These are phyloP conservation scores for Encarsia formosa DNA, from an alignment of 2,888 invertebrate species.

Conservation along the genomic window DNA sequence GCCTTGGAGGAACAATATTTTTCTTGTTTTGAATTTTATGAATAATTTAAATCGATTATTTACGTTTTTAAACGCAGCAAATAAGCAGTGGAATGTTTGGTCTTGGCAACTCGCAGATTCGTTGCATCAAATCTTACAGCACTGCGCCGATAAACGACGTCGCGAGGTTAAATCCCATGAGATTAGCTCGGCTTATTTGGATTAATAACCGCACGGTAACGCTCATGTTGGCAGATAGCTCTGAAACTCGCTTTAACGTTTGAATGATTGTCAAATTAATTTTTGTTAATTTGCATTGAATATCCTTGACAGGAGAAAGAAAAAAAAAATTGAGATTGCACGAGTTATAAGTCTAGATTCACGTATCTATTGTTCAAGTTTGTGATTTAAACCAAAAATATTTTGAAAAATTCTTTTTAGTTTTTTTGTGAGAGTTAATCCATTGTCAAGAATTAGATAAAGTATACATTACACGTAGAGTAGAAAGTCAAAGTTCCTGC, in stretches of 20 bases:
- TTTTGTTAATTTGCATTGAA: neutral
- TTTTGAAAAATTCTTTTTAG: constrained; percentile 8
- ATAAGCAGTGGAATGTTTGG: constrained; percentile 89
- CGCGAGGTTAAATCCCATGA: constrained; percentile 79
- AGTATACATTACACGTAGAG: no score
- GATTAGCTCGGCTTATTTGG: constrained; percentile 91
- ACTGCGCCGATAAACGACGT: constrained; percentile 90
- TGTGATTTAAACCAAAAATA: constrained; percentile 23
- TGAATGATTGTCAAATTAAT: constrained; percentile 48
- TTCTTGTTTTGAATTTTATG: neutral
- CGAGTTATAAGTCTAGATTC: constrained; percentile 19
- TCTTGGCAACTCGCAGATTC: constrained; percentile 93
- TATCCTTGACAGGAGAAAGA: neutral
- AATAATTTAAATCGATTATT: neutral
- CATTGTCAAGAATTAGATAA: no score
- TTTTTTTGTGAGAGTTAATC: constrained; percentile 10
- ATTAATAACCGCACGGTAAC: constrained; percentile 90
- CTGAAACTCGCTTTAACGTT: constrained; percentile 81
- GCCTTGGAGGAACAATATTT: no score
- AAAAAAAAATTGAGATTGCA: constrained; percentile 19
- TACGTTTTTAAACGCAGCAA: constrained; percentile 48
- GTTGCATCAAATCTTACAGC: constrained; percentile 92
- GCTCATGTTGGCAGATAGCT: constrained; percentile 92
- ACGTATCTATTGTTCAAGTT: constrained; percentile 18
- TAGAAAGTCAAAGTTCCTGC: no score